phyloP scores from a whole-genome alignment of 2,888 invertebrate species.

The Diarsia rubi region DNA sequence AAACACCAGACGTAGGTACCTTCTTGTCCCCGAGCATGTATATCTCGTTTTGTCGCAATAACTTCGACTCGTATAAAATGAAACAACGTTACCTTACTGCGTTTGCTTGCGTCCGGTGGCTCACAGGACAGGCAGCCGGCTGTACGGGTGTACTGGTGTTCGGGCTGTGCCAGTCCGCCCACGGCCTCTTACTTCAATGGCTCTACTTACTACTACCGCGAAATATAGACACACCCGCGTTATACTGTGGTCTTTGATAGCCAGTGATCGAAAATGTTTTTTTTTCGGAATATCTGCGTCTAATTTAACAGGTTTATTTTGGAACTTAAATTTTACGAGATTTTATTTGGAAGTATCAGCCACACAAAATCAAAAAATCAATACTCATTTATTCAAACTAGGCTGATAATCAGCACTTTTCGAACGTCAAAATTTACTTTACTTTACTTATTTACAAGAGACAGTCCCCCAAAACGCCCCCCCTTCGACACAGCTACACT shows the following conservation, averaged over 20 bases:
- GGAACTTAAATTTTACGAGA: background rate
- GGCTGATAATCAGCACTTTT: too few species aligned
- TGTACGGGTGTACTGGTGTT: background rate
- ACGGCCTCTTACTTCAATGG: slow-evolving; percentile 61
- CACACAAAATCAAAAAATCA: too few species aligned
- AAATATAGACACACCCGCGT: slow-evolving; percentile 49
- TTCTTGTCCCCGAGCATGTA: slow-evolving; percentile 14
- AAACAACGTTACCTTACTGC: slow-evolving; percentile 56
- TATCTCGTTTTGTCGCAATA: slow-evolving; percentile 20
- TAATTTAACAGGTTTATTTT: background rate
- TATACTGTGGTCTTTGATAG: slow-evolving; percentile 12
- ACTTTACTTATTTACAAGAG: too few species aligned
- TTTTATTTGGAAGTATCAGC: background rate
- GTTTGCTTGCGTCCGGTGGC: slow-evolving; percentile 2
- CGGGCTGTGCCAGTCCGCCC: slow-evolving; percentile 64
- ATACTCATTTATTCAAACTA: too few species aligned
- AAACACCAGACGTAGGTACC: background rate
- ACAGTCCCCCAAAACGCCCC: too few species aligned
- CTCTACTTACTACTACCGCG: slow-evolving; percentile 43
- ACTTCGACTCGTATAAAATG: background rate
- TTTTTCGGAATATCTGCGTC: background rate
- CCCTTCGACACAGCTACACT: too few species aligned
- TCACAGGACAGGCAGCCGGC: slow-evolving; percentile 56
- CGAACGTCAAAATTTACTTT: too few species aligned
- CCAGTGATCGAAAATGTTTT: background rate